Evolutionary conservation across 1,140 invertebrate species (phyloP).

Genomic region (Lanistes nyassanus): DNA sequence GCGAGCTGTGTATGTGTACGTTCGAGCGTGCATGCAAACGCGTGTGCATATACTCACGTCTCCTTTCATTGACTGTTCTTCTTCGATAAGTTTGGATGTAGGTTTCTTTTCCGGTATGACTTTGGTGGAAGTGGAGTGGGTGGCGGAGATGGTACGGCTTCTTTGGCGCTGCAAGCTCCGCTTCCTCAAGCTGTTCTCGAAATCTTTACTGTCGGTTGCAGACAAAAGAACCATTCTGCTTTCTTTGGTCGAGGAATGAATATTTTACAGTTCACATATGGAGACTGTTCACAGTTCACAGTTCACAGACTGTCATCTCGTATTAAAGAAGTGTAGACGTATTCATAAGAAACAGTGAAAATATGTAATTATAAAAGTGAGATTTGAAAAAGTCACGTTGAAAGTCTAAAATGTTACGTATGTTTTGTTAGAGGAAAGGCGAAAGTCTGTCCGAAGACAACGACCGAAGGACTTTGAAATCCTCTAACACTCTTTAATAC

Average conservation of each 20-base stretch:
- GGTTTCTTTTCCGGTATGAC: background rate
- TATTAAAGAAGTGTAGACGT: no score
- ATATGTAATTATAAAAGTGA: no score
- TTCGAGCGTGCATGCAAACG: background rate
- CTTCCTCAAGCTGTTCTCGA: background rate
- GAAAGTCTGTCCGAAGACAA: background rate
- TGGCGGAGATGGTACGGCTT: background rate
- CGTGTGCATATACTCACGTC: background rate
- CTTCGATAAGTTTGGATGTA: background rate
- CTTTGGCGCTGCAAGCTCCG: background rate
- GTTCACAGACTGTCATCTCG: no score
- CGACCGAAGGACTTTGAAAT: background rate
- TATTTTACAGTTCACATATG: no score
- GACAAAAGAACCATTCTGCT: background rate
- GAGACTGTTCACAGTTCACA: no score
- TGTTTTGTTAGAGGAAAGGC: background rate
- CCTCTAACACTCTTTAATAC: background rate
- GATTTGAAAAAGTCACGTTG: no score
- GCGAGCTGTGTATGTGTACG: background rate
- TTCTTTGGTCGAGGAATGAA: no score
- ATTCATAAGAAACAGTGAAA: no score
- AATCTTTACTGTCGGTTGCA: background rate
- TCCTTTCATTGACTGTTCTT: conserved; percentile 3
- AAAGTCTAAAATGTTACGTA: background rate
- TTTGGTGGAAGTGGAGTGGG: background rate